These are phyloP conservation scores for Chrysina gloriosa DNA, from an alignment of 2,888 invertebrate genomes.

Conservation along the genomic window DNA sequence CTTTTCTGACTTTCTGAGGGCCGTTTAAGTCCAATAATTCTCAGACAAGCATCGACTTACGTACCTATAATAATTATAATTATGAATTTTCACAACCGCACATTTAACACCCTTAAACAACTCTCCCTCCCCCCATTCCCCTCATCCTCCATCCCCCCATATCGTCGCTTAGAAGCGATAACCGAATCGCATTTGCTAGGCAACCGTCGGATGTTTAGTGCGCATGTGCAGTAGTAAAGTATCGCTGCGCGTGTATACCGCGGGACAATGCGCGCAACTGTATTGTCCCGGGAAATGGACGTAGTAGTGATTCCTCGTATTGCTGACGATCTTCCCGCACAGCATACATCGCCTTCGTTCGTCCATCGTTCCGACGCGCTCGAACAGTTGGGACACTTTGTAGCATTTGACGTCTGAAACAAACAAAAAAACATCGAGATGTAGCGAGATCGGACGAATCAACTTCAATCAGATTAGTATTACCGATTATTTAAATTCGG, in stretches of 20 bases:
- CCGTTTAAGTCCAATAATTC: no score
- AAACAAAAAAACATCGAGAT: constrained; percentile 48
- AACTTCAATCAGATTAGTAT: constrained; percentile 7
- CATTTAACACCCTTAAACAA: no score
- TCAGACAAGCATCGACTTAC: no score
- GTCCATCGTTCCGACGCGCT: constrained; percentile 70
- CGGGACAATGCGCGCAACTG: constrained; percentile 70
- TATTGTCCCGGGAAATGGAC: constrained; percentile 72
- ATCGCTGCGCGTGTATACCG: constrained; percentile 71
- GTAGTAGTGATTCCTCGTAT: constrained; percentile 72
- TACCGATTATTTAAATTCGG: constrained; percentile 31
- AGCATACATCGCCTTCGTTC: constrained; percentile 70
- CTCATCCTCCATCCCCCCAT: neutral
- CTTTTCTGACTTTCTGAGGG: no score
- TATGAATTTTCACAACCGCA: no score
- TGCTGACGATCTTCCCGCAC: constrained; percentile 73
- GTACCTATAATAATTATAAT: no score
- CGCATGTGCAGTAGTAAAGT: constrained; percentile 70
- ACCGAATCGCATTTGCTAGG: constrained; percentile 56
- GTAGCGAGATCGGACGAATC: constrained; percentile 9
- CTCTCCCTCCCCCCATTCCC: neutral
- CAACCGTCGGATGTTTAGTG: constrained; percentile 68
- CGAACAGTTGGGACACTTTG: constrained; percentile 71
- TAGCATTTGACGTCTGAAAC: constrained; percentile 69
- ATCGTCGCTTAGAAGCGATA: neutral